Evolutionary conservation across 2,113 vertebrate species (phyloP).

Genomic region (Etheostoma cragini): DNA sequence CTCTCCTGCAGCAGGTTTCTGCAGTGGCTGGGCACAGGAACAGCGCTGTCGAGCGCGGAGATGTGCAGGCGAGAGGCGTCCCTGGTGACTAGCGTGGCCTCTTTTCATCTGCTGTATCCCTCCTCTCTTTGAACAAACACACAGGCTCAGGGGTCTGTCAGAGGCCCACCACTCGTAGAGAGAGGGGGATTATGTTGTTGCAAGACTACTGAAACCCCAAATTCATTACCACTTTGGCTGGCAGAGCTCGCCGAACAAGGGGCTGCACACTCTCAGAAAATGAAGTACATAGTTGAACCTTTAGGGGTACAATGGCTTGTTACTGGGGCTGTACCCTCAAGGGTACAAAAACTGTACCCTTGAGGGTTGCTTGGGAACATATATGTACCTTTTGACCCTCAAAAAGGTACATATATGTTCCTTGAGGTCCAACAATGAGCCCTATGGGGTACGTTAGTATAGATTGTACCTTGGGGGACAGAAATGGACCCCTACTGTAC

Average conservation of each 20-base stretch:
- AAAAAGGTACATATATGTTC: too few relatives aligned
- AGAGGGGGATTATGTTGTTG: conserved; percentile 41
- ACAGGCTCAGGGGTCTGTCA: conserved; percentile 60
- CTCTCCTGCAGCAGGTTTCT: conserved; percentile 63
- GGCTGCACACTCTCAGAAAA: too few relatives aligned
- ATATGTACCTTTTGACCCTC: too few relatives aligned
- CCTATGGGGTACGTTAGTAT: too few relatives aligned
- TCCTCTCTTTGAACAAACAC: conserved; percentile 76
- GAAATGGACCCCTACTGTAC: too few relatives aligned
- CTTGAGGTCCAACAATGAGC: too few relatives aligned
- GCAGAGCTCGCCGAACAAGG: conserved; percentile 16
- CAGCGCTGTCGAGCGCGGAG: conserved; percentile 37
- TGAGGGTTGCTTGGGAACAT: too few relatives aligned
- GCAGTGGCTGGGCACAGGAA: conserved; percentile 56
- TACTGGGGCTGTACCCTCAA: too few relatives aligned
- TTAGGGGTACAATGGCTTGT: too few relatives aligned
- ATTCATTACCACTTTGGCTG: conserved; percentile 39
- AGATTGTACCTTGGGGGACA: too few relatives aligned
- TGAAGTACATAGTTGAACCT: too few relatives aligned
- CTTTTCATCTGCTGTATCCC: conserved; percentile 78
- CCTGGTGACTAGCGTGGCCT: conserved; percentile 73
- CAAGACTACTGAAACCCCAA: conserved; percentile 44
- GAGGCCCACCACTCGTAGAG: conserved; percentile 61
- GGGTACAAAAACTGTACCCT: too few relatives aligned
- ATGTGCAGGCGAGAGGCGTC: conserved; percentile 56